A percentile compares a stretch with the other conserved stretches of the same genome.
Evolutionary conservation across 2,888 invertebrate genomes (phyloP).

Genomic region (Callinectes sapidus): DNA sequence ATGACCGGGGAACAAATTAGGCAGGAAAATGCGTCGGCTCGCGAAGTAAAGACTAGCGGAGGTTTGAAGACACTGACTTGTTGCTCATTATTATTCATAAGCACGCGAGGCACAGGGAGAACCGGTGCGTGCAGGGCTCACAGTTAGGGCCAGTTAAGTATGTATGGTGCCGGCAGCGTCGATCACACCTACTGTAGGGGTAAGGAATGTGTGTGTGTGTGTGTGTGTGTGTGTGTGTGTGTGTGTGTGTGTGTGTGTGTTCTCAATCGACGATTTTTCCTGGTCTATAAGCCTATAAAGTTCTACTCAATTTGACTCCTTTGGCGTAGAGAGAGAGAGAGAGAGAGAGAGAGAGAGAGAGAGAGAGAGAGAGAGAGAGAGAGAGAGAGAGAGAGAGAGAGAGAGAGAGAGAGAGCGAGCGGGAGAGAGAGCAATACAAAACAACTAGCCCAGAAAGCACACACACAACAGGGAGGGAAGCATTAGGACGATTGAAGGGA

Average conservation of each 20-base stretch:
- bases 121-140: background rate
- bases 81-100: conserved; percentile 36
- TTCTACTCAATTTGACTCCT: background rate
- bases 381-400: background rate
- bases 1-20: conserved; percentile 32
- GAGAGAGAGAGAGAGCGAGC: conserved; percentile 3
- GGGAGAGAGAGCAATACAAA: background rate
- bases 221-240: conserved; percentile 24
- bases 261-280: background rate
- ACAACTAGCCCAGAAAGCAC: background rate
- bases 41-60: conserved; percentile 20
- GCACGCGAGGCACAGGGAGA: conserved; percentile 2
- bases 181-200: background rate
- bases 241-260: conserved; percentile 17
- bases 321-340: background rate
- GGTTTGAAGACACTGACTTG: conserved; percentile 33
- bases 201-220: conserved; percentile 9
- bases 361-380: conserved; percentile 25
- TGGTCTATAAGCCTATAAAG: background rate
- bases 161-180: background rate
- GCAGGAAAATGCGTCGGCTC: conserved; percentile 31
- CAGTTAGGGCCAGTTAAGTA: background rate
- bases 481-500: background rate
- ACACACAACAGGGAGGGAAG: conserved; percentile 4
- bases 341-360: conserved; percentile 22